Base-by-base conservation (phyloP, 2,797 vertebrate genomes). In the Oreonectes daqikongensis region DNA sequence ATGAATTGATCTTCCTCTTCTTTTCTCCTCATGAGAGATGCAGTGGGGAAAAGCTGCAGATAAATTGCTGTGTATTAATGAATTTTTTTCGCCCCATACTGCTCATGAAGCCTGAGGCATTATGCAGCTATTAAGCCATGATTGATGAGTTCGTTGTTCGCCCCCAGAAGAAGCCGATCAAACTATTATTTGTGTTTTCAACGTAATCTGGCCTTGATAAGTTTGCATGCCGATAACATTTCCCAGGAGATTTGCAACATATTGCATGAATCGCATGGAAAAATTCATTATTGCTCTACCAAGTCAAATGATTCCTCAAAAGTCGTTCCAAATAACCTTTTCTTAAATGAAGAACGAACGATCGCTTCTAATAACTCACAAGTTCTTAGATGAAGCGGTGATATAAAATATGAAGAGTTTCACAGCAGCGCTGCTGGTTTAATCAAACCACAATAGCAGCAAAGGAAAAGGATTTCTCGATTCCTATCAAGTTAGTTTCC, bases 171-270 rank as follows among this genome's bases (percentile, higher is more conserved):
- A 89, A 84, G 88, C 87, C 89, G 81, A 91, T 92, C 86, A 88
- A 92, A 87, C 85, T 79, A 79, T 90, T 94, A 88, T 90, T 90
- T 92, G 85, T 85, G 84, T 90, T 91, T 88, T 82, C 87, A 70
- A 55, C 85, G 78, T 87, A 89, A 93, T 92, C 90, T 79, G 81
- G 72, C 71, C 64, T 74, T 65, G 72, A 82, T 83, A 79, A 79
- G 70, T 84, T 84, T 82, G 79, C 82, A 65, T 87, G 75, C 90
- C 85, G 77, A 82, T 86, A 84, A 84, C 85, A 32, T 85, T 88
- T 90, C 89, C 86, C 77, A 26, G 72, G 85, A 91, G 86, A 91
- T 91, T 89, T 87, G 74, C 81, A 84, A 83, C 87, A 85, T 87
- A 84, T 85, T 88, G 46, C 76, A 83, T 78, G 85, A 78, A 69